Evolutionary conservation across 2,797 vertebrate species (phyloP).

Genomic region (Siniperca scherzeri): DNA sequence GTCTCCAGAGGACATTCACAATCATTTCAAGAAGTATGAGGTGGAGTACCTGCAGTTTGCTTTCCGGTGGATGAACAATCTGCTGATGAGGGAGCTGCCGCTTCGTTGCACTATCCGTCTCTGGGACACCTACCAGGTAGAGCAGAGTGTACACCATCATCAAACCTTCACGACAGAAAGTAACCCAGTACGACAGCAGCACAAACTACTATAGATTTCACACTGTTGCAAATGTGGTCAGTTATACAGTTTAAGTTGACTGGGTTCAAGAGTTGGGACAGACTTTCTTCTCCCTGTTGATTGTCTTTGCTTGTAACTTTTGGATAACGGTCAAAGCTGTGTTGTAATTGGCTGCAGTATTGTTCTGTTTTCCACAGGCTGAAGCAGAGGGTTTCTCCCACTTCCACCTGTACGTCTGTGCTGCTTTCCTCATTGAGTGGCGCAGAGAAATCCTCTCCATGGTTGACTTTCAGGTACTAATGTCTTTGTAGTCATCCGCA

Average conservation of each 20-base stretch:
- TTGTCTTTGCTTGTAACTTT: background rate
- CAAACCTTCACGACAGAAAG: background rate
- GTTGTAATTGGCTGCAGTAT: conserved; percentile 2
- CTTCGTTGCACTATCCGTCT: conserved; percentile 97
- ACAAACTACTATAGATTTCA: background rate
- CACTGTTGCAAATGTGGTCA: background rate
- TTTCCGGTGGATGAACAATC: conserved; percentile 99
- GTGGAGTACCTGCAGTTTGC: conserved; percentile 99
- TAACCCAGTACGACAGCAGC: background rate
- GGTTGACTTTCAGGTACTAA: conserved; percentile 94
- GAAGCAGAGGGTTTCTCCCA: conserved; percentile 98
- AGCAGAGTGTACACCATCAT: background rate
- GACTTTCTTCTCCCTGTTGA: background rate
- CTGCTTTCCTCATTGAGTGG: conserved; percentile 99
- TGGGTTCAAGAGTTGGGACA: background rate
- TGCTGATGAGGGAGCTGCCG: conserved; percentile 97
- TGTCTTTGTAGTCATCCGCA: background rate
- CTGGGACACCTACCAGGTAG: conserved; percentile 99
- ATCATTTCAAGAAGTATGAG: conserved; percentile 94
- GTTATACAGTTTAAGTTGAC: background rate
- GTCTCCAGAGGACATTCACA: conserved; percentile 93
- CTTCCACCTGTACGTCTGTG: conserved; percentile 98
- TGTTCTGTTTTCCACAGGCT: conserved; percentile 83
- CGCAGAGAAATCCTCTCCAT: conserved; percentile 97
- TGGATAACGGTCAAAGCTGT: background rate